Evolutionary conservation across 2,113 vertebrate species (phyloP).

Genomic region (Bettongia penicillata): DNA sequence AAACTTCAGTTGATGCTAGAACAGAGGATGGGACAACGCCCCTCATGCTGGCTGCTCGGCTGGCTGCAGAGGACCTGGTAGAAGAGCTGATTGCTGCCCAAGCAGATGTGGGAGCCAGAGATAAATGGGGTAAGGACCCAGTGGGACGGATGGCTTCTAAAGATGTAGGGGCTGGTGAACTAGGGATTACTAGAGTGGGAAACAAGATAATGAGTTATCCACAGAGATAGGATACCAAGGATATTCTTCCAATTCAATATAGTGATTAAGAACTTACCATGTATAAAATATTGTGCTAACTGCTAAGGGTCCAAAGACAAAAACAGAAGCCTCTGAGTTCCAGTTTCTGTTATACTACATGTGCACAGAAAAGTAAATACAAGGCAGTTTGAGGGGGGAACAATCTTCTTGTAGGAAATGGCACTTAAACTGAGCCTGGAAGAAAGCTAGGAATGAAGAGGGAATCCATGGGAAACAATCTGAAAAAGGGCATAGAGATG

Average conservation of each 20-base stretch:
- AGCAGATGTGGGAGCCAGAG: slow-evolving; percentile 91
- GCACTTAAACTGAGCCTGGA: background rate
- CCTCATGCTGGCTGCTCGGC: slow-evolving; percentile 86
- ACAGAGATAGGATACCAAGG: background rate
- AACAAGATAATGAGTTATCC: background rate
- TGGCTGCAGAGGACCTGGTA: slow-evolving; percentile 90
- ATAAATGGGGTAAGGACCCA: slow-evolving; percentile 84
- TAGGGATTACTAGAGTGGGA: background rate
- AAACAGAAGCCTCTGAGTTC: background rate
- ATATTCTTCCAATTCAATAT: background rate
- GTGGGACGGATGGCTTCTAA: background rate
- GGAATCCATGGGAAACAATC: background rate
- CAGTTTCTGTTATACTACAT: background rate
- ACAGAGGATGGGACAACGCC: slow-evolving; percentile 80
- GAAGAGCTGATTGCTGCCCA: slow-evolving; percentile 90
- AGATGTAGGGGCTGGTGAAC: background rate
- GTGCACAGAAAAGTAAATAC: background rate
- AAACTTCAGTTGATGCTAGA: slow-evolving; percentile 78
- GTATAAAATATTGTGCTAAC: background rate
- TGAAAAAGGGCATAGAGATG: background rate
- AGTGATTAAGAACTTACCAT: background rate
- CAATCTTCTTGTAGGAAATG: background rate
- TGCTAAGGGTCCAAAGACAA: background rate
- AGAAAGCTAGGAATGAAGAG: background rate
- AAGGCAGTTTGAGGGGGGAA: background rate